Base-by-base conservation (phyloP, 2,888 invertebrate species). In the Chymomyza fuscimana region DNA sequence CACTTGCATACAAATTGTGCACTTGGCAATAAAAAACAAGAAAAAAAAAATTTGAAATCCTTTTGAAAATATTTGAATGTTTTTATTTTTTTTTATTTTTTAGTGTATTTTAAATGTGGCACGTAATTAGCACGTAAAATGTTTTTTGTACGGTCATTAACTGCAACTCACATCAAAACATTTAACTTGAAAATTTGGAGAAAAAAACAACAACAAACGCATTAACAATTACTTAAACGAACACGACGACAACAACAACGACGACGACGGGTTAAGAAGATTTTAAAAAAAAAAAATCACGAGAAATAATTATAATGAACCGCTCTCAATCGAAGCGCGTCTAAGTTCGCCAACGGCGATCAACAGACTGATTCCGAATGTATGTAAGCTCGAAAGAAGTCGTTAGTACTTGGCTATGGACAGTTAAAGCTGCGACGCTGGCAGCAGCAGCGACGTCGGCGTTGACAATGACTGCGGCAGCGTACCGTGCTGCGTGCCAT, bases 311-410 rank as follows among this genome's bases (percentile, higher is more conserved):
- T 32, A 6, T 32, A 36, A 5, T 25, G 7, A 56, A 62, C 15
- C 15, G 7, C 54, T 59, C 54, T 59, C 82, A 66, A 62, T 60
- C 69, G 67, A 74, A 68, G 73, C 81, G 79, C 89, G 85, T 88
- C 82, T 76, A 81, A 77, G 79, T 81, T 74, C 76, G 80, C 75
- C 80, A 81, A 86, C 86, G 86, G 78, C 83, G 80, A 81, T 89
- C 83, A 78, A 80, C 84, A 83, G 86, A 90, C 89, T 90, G 85
- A 87, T 73, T 76, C 72, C 68, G 63, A 68, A 54, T 63, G 72
- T 69, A 16, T 72, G 69, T 65, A 69, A 73, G 62, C 72, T 64
- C 72, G 69, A 72, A 76, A 71, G 73, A 78, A 79, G 69, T 69
- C 76, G 63, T 59, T 52, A 51, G 10, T 15, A 12, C 16, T 25